Percentiles rank a stretch among this genome's conserved stretches.
phyloP scores from a whole-genome alignment of 2,113 vertebrate genomes.

The Bujurquina vittata region DNA sequence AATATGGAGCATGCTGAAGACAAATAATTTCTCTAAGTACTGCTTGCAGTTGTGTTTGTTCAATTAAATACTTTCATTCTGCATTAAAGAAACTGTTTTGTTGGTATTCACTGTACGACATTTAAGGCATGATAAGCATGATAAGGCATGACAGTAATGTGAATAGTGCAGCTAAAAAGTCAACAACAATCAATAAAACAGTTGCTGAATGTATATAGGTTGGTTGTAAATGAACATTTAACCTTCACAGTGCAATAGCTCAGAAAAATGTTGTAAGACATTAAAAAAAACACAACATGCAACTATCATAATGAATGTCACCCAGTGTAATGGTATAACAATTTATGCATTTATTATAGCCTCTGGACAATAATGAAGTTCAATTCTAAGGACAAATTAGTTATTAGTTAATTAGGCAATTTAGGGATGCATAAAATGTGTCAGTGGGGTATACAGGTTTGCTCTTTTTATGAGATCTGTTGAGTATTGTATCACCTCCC shows the following conservation, averaged over 20 bases:
- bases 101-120: background rate
- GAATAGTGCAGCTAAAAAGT: background rate
- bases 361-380: background rate
- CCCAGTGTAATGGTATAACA: background rate
- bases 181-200: background rate
- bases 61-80: background rate
- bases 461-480: background rate
- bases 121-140: background rate
- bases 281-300: background rate
- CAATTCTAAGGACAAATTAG: no score
- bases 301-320: background rate
- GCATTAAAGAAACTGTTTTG: background rate
- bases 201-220: background rate
- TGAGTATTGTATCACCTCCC: no score
- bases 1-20: constrained; percentile 3
- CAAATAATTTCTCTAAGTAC: background rate
- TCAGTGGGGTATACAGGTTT: background rate
- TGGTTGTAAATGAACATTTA: background rate
- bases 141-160: background rate
- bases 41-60: background rate
- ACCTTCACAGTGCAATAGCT: fast-evolving
- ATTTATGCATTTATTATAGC: background rate
- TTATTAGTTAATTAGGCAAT: no score
- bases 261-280: background rate
- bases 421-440: no score